These are phyloP conservation scores for Corythornis vintsioides DNA, from an alignment of 2,113 vertebrate species.

Conservation along the genomic window DNA sequence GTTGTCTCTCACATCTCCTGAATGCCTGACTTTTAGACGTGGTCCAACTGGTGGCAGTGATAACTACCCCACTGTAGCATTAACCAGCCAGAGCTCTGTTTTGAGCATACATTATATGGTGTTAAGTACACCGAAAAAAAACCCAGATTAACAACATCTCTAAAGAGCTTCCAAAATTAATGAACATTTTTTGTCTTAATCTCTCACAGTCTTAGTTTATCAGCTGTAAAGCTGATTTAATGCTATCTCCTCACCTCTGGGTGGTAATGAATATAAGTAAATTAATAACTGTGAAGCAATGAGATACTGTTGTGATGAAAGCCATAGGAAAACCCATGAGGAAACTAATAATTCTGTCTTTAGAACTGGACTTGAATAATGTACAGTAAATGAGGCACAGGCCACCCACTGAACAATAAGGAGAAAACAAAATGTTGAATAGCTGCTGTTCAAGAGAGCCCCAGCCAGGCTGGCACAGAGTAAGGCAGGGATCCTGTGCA, in stretches of 20 bases:
- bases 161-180: constrained; percentile 19
- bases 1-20: not conserved
- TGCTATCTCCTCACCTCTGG: not conserved
- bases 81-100: not conserved
- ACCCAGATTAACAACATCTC: not conserved
- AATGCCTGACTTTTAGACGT: not conserved
- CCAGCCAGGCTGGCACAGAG: constrained; percentile 49
- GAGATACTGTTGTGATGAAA: constrained; percentile 46
- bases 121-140: not conserved
- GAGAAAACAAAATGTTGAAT: constrained; percentile 58
- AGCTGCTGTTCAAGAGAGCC: constrained; percentile 47
- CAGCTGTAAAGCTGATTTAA: not conserved
- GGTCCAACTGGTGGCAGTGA: not conserved
- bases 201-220: not conserved
- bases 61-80: not conserved
- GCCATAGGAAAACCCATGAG: constrained; percentile 52
- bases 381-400: constrained; percentile 62
- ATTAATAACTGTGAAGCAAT: constrained; percentile 49
- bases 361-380: constrained; percentile 55
- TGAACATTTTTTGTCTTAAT: constrained; percentile 18
- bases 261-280: constrained; percentile 34
- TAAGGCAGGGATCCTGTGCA: constrained; percentile 60
- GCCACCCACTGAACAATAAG: constrained; percentile 61
- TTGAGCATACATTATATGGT: not conserved
- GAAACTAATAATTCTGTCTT: constrained; percentile 65